phyloP scores from a whole-genome alignment of 2,113 vertebrate genomes.

The Callipepla squamata region DNA sequence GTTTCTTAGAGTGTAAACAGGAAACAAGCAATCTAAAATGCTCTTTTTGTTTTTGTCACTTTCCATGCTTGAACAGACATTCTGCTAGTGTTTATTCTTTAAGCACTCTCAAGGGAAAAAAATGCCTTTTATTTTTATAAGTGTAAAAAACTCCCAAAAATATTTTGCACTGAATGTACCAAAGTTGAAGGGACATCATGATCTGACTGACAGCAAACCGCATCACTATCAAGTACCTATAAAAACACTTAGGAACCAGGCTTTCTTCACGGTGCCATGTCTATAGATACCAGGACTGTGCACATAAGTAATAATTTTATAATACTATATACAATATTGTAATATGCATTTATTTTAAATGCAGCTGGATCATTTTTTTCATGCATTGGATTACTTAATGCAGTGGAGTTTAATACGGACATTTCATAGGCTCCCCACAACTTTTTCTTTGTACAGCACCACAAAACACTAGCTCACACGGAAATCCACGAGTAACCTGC shows the following conservation, averaged over 20 bases:
- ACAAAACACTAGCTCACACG: constrained; percentile 50
- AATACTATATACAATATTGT: constrained; percentile 73
- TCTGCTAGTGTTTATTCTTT: constrained; percentile 74
- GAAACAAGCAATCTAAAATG: constrained; percentile 54
- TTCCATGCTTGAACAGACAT: constrained; percentile 72
- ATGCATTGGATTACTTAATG: constrained; percentile 76
- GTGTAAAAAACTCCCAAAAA: constrained; percentile 73
- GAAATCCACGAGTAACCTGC: constrained; percentile 33
- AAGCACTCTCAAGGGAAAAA: constrained; percentile 75
- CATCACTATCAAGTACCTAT: constrained; percentile 71
- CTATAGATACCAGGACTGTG: constrained; percentile 75
- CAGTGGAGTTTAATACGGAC: constrained; percentile 76
- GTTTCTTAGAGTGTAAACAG: constrained; percentile 76
- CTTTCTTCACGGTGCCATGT: constrained; percentile 75
- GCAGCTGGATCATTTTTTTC: constrained; percentile 75
- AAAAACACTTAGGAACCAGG: constrained; percentile 68
- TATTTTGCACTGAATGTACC: constrained; percentile 85
- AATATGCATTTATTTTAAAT: constrained; percentile 83
- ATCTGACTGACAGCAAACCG: constrained; percentile 66
- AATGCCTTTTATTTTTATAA: constrained; percentile 85
- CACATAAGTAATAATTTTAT: constrained; percentile 81
- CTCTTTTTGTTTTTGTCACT: constrained; percentile 63
- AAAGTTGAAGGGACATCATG: constrained; percentile 78
- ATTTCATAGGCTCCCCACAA: constrained; percentile 74
- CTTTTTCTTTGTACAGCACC: constrained; percentile 80